Conservation (phyloP, 2,113 vertebrate species). For the Pheucticus melanocephalus region DNA sequence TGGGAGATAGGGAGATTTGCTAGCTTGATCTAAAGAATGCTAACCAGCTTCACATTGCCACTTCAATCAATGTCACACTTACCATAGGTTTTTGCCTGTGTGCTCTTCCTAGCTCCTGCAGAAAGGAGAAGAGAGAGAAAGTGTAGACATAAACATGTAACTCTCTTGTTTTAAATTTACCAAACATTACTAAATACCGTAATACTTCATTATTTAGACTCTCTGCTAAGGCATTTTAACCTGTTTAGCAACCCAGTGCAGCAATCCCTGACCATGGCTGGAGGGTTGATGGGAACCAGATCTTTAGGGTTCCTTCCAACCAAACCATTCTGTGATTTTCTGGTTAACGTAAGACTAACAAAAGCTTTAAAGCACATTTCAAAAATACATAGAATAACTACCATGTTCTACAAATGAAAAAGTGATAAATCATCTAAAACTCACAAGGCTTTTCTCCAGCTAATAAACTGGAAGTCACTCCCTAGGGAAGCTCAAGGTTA, state of each 20-base stretch:
- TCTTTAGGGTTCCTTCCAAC: neutral
- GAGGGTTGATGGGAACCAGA: neutral
- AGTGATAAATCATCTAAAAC: neutral
- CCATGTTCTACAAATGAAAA: neutral
- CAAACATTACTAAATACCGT: neutral
- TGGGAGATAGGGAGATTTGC: neutral
- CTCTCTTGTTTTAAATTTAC: neutral
- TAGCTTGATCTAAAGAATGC: neutral
- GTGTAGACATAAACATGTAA: neutral
- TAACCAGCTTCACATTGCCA: neutral
- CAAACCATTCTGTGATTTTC: neutral
- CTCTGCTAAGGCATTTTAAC: neutral
- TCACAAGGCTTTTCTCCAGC: neutral
- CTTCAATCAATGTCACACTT: conserved; percentile 32
- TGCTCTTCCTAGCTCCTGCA: conserved; percentile 81
- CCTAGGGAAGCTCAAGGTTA: neutral
- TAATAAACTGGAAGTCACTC: neutral
- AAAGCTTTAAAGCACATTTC: neutral
- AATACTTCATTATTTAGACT: neutral
- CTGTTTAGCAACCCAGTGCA: neutral
- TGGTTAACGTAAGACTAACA: neutral
- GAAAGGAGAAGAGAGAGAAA: neutral
- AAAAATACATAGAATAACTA: neutral
- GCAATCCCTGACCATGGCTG: neutral
- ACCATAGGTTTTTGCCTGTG: conserved; percentile 81